Percentiles rank a stretch among this genome's conserved stretches.
Evolutionary conservation across 2,113 vertebrate species (phyloP).

Genomic region (Apodemus speciosus): DNA sequence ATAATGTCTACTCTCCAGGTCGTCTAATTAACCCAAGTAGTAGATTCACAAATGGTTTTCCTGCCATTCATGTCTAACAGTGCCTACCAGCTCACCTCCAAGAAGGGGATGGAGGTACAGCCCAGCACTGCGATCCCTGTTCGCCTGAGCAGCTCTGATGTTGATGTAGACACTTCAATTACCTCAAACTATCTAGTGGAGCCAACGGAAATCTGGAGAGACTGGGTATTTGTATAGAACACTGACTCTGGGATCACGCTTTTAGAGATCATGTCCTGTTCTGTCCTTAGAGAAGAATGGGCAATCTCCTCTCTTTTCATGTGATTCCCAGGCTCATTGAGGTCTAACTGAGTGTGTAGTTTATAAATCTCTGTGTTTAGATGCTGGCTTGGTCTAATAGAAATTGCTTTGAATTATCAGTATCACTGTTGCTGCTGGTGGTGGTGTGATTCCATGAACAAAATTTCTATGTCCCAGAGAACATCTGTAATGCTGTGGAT

Average conservation of each 20-base stretch:
- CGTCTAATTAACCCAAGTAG: not conserved
- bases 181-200: not conserved
- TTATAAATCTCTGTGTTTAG: not conserved
- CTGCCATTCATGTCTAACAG: not conserved
- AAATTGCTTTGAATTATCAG: not conserved
- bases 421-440: not conserved
- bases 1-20: not conserved
- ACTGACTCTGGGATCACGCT: not conserved
- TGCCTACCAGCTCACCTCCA: not conserved
- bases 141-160: not conserved
- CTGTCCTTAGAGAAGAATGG: not conserved
- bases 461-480: not conserved
- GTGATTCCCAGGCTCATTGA: not conserved
- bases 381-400: not conserved
- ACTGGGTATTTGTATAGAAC: not conserved
- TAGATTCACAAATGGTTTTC: not conserved
- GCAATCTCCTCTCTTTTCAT: not conserved
- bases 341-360: not conserved
- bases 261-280: not conserved
- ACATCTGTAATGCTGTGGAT: not conserved
- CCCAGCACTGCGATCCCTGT: not conserved
- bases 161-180: not conserved
- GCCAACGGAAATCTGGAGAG: not conserved
- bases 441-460: not conserved
- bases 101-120: not conserved